A percentile compares a stretch with the other conserved stretches of the same genome.
These are phyloP conservation scores for Orthosia cruda DNA, from an alignment of 2,888 invertebrate genomes.

Conservation along the genomic window DNA sequence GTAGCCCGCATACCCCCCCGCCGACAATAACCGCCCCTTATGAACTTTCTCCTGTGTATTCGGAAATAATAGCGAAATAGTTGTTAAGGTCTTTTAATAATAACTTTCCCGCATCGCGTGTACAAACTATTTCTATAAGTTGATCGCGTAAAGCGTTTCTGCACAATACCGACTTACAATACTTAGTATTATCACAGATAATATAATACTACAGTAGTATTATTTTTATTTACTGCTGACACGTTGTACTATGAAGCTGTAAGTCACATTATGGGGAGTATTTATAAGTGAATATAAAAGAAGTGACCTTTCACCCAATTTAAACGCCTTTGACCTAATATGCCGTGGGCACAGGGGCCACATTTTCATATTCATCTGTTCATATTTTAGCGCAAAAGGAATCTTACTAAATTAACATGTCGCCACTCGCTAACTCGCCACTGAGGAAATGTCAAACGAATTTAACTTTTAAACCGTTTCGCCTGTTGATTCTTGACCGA, in stretches of 20 bases:
- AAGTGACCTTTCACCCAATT: conserved; percentile 11
- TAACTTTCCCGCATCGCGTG: conserved; percentile 79
- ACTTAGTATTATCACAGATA: no score
- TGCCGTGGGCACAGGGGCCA: background rate
- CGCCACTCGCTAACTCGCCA: conserved; percentile 35
- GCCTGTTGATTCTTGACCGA: conserved; percentile 68
- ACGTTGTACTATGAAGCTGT: conserved; percentile 12
- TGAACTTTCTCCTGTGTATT: conserved; percentile 77
- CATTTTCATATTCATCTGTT: conserved; percentile 50
- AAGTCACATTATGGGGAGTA: background rate
- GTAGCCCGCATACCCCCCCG: conserved; percentile 55
- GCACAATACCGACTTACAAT: conserved; percentile 27
- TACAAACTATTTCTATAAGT: conserved; percentile 60
- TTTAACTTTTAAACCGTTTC: conserved; percentile 59
- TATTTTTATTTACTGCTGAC: conserved; percentile 28
- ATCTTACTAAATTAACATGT: conserved; percentile 44
- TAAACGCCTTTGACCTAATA: conserved; percentile 38
- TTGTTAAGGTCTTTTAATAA: conserved; percentile 81
- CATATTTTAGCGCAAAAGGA: conserved; percentile 45
- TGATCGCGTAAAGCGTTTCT: conserved; percentile 50
- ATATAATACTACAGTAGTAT: no score
- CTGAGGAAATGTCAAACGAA: conserved; percentile 60
- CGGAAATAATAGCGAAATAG: conserved; percentile 80
- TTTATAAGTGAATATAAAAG: conserved; percentile 1
- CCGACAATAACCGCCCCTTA: conserved; percentile 74